Conservation (phyloP, 2,888 invertebrate genomes). For the Melipona beecheii region DNA sequence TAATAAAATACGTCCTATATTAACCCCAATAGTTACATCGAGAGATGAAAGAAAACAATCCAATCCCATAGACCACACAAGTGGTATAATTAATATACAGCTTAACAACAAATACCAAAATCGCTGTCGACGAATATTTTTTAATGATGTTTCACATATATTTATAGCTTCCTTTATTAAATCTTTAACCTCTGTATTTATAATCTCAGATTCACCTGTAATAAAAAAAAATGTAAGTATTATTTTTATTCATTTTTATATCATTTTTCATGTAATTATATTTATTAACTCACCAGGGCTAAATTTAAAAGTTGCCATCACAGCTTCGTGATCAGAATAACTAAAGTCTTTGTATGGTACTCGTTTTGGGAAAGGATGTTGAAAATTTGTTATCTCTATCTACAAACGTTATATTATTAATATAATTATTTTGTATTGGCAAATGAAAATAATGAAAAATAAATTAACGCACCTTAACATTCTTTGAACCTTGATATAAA, state of each 20-base stretch:
- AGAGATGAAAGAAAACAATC: slow-evolving; percentile 73
- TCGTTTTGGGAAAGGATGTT: slow-evolving; percentile 89
- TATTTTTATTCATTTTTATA: not conserved
- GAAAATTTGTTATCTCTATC: slow-evolving; percentile 86
- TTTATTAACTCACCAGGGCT: slow-evolving; percentile 75
- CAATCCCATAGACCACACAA: slow-evolving; percentile 78
- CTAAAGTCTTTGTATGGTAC: slow-evolving; percentile 90
- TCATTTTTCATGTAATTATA: slow-evolving; percentile 62
- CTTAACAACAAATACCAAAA: slow-evolving; percentile 86
- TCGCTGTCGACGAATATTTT: slow-evolving; percentile 85
- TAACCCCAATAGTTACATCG: slow-evolving; percentile 83
- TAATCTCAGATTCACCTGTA: slow-evolving; percentile 69
- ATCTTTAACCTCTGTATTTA: slow-evolving; percentile 73
- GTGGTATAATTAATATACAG: slow-evolving; percentile 84
- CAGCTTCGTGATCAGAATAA: slow-evolving; percentile 96
- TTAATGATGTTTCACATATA: slow-evolving; percentile 87
- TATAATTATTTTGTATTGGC: not conserved
- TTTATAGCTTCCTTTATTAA: slow-evolving; percentile 86
- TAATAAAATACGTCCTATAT: slow-evolving; percentile 87
- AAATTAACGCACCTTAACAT: slow-evolving; percentile 73
- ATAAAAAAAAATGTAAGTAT: slow-evolving; percentile 22
- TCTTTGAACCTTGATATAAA: slow-evolving; percentile 86
- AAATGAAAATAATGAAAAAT: not conserved
- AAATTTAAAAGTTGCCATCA: slow-evolving; percentile 85
- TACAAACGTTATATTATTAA: slow-evolving; percentile 58